Percentiles rank a stretch among this genome's conserved stretches.
phyloP scores from a whole-genome alignment of 1,140 invertebrate species.

The Calliphora vicina region DNA sequence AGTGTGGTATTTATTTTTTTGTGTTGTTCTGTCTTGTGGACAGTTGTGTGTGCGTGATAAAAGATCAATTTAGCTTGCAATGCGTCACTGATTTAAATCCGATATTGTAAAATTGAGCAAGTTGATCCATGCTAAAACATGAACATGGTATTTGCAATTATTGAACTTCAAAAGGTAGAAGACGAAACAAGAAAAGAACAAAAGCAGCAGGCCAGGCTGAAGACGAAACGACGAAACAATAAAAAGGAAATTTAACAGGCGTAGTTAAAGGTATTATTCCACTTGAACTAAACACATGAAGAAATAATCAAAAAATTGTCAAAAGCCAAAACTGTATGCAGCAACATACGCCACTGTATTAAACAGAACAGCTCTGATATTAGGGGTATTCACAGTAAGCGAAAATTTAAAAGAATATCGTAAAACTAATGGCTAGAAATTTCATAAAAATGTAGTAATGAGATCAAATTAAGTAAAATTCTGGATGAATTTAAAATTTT shows the following conservation, averaged over 20 bases:
- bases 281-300: background rate
- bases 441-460: too few species aligned
- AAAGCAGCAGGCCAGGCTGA: background rate
- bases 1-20: background rate
- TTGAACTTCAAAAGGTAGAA: conserved; percentile 32
- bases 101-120: conserved; percentile 32
- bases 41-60: background rate
- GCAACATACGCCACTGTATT: background rate
- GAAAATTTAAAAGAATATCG: background rate
- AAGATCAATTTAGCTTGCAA: conserved; percentile 36
- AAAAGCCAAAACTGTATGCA: background rate
- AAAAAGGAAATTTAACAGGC: background rate
- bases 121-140: conserved; percentile 19
- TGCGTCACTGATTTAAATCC: conserved; percentile 38
- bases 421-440: too few species aligned
- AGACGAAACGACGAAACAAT: background rate
- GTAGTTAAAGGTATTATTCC: conserved; percentile 18
- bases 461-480: too few species aligned
- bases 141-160: conserved; percentile 35
- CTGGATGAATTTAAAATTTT: background rate
- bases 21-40: background rate
- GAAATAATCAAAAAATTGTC: background rate
- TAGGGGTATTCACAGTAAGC: background rate
- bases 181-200: background rate
- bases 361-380: background rate